Evolutionary conservation across 1,140 invertebrate genomes (phyloP).

Genomic region (Bombus sibiricus): DNA sequence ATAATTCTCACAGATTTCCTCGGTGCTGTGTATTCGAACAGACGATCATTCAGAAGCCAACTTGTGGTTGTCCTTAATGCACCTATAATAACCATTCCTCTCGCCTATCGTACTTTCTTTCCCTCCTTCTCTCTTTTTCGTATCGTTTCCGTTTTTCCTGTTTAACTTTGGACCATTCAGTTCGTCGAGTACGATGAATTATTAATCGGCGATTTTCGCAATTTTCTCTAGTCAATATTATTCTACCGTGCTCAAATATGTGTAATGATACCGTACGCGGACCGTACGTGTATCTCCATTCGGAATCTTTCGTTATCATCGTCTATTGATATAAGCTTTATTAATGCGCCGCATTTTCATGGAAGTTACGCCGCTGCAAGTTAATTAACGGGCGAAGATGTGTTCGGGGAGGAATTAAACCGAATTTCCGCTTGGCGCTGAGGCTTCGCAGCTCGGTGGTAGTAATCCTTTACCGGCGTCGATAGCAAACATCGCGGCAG

Average conservation of each 20-base stretch:
- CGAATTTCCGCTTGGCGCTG: not conserved
- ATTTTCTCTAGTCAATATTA: conserved; percentile 33
- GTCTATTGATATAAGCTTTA: conserved; percentile 13
- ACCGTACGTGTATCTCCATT: not conserved
- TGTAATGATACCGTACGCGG: not conserved
- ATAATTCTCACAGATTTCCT: conserved; percentile 23
- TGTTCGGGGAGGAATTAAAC: not conserved
- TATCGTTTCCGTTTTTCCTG: not conserved
- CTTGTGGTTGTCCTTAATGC: not conserved
- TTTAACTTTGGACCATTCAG: not conserved
- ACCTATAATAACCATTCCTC: not conserved
- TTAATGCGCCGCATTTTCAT: not conserved
- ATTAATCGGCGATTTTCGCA: conserved; percentile 19
- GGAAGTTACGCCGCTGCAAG: not conserved
- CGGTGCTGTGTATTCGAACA: not conserved
- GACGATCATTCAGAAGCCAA: not conserved
- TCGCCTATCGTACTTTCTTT: not conserved
- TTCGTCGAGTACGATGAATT: not conserved
- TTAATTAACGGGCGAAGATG: conserved; percentile 5
- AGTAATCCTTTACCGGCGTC: not conserved
- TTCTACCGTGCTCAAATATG: not conserved
- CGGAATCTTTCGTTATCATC: not conserved
- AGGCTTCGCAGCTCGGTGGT: not conserved
- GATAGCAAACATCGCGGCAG: conserved; percentile 4
- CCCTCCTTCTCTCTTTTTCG: no score